A percentile compares a stretch with the other conserved stretches of the same genome.
phyloP scores from a whole-genome alignment of 2,888 invertebrate species.

The Tachystola acroxantha region DNA sequence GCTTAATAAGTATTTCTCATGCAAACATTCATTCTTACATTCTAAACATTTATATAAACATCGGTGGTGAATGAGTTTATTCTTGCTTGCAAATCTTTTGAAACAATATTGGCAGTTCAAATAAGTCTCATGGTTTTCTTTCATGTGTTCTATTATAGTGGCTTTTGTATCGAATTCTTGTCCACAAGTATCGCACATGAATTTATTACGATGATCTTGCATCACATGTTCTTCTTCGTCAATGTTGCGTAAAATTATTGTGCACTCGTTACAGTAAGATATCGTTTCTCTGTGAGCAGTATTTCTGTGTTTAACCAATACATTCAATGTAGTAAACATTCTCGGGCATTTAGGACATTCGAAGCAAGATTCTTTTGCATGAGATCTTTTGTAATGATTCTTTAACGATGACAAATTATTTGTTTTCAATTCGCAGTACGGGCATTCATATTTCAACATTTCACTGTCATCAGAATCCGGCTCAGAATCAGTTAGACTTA shows the following conservation, averaged over 20 bases:
- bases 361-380: not conserved
- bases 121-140: not conserved
- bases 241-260: conserved; percentile 2
- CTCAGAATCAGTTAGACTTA: not conserved
- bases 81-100: not conserved
- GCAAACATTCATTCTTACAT: not conserved
- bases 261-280: not conserved
- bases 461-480: not conserved
- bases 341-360: conserved; percentile 1
- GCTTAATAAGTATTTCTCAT: not conserved
- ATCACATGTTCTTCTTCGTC: conserved; percentile 1
- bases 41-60: not conserved
- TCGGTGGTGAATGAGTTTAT: not conserved
- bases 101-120: not conserved
- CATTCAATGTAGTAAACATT: conserved; percentile 1
- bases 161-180: not conserved
- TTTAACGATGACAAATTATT: not conserved
- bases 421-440: conserved; percentile 3
- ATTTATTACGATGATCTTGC: not conserved
- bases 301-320: conserved; percentile 4
- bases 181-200: not conserved
- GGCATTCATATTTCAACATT: conserved; percentile 9
- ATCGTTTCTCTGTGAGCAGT: not conserved
- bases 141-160: not conserved
- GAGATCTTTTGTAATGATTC: not conserved